phyloP scores from a whole-genome alignment of 2,797 vertebrate genomes.

The Dipus sagitta region DNA sequence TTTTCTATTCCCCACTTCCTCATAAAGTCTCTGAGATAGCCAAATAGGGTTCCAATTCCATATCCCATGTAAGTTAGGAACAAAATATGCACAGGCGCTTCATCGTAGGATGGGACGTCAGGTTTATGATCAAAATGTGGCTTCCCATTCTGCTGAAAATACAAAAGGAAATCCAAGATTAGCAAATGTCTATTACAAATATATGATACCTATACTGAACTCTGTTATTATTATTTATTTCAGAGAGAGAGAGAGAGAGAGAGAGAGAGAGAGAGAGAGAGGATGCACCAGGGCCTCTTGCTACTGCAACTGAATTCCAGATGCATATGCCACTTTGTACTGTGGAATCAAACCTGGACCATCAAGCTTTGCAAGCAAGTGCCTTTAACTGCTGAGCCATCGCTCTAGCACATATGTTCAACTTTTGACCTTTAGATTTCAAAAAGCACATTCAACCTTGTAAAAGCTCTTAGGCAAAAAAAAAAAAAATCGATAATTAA shows the following conservation, averaged over 20 bases:
- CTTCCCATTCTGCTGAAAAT: slow-evolving; percentile 91
- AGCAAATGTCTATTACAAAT: slow-evolving; percentile 52
- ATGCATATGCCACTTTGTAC: too few species aligned
- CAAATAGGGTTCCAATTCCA: slow-evolving; percentile 94
- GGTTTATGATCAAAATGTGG: slow-evolving; percentile 85
- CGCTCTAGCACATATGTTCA: neutral
- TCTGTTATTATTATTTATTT: too few species aligned
- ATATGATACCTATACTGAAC: neutral
- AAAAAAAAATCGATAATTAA: neutral
- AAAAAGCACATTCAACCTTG: neutral
- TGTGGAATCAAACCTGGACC: too few species aligned
- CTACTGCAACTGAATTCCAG: too few species aligned
- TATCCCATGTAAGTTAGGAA: slow-evolving; percentile 95
- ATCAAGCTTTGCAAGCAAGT: too few species aligned
- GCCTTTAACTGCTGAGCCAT: too few species aligned
- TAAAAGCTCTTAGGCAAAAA: slow-evolving; percentile 9
- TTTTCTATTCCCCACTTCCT: slow-evolving; percentile 95
- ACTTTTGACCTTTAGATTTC: slow-evolving; percentile 38
- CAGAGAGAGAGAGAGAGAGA: too few species aligned
- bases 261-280: too few species aligned
- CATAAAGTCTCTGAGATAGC: slow-evolving; percentile 96
- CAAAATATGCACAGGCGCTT: slow-evolving; percentile 94
- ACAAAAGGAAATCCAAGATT: slow-evolving; percentile 78
- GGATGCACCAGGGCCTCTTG: too few species aligned
- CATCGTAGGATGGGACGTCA: slow-evolving; percentile 91